These are phyloP conservation scores for Buphagus erythrorhynchus DNA, from an alignment of 2,797 vertebrate species.

Conservation along the genomic window DNA sequence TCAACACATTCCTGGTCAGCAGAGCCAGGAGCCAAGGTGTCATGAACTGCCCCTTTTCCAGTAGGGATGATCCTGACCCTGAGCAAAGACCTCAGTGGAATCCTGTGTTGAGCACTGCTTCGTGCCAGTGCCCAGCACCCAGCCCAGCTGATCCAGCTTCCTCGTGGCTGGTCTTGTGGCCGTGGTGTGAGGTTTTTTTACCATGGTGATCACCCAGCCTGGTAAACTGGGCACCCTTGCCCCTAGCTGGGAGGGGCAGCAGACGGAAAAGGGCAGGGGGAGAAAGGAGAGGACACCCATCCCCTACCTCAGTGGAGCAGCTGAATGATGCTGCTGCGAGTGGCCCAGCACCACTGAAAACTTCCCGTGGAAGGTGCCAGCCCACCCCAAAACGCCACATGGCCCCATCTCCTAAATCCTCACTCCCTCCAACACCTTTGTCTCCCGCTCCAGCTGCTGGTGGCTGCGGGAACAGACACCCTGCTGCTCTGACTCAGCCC, in stretches of 20 bases:
- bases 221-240: background rate
- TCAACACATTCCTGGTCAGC: background rate
- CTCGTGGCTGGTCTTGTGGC: background rate
- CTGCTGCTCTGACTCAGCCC: background rate
- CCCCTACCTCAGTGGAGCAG: fast-evolving
- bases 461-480: fast-evolving
- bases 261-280: fast-evolving
- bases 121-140: background rate
- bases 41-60: background rate
- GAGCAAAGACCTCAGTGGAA: background rate
- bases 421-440: background rate
- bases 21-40: background rate
- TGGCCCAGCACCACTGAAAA: background rate
- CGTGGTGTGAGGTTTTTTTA: background rate
- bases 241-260: background rate
- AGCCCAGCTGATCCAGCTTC: background rate
- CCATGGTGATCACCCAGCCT: fast-evolving
- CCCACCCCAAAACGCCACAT: background rate
- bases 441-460: background rate
- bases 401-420: background rate
- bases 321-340: fast-evolving
- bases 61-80: background rate
- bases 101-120: background rate
- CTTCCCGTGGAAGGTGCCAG: fast-evolving
- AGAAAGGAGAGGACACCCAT: background rate